phyloP scores from a whole-genome alignment of 2,113 vertebrate species.

The Rattus rattus region DNA sequence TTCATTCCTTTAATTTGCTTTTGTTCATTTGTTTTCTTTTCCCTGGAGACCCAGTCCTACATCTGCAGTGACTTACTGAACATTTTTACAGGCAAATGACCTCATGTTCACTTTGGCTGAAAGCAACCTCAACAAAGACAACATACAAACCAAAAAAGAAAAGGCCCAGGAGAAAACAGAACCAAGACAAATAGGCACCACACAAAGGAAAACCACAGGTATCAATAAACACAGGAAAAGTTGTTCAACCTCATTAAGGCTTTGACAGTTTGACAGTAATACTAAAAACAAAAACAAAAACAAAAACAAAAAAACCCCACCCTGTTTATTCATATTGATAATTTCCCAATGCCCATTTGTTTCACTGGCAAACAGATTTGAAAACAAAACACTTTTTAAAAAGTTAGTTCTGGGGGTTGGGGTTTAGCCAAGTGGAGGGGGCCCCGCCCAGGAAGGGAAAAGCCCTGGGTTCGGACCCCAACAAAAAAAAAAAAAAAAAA shows the following conservation, averaged over 20 bases:
- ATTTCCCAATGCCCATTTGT: not conserved
- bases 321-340: not conserved
- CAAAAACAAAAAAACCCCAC: not conserved
- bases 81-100: constrained; percentile 25
- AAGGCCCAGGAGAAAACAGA: not conserved
- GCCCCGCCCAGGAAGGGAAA: too few relatives aligned
- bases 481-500: too few relatives aligned
- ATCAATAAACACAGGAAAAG: not conserved
- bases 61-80: constrained; percentile 23
- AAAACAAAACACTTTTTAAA: not conserved
- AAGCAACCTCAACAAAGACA: constrained; percentile 22
- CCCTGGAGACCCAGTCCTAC: not conserved
- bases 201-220: not conserved
- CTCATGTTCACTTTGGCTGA: constrained; percentile 30
- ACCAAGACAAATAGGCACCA: not conserved
- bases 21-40: constrained; percentile 31
- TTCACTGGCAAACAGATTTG: not conserved
- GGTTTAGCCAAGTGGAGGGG: too few relatives aligned
- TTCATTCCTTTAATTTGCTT: constrained; percentile 38
- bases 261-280: not conserved
- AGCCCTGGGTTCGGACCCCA: too few relatives aligned
- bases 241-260: not conserved
- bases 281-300: not conserved
- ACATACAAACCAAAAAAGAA: constrained; percentile 32
- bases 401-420: not conserved